Conservation (phyloP, 2,113 vertebrate genomes). For the Phyllostomus discolor region DNA sequence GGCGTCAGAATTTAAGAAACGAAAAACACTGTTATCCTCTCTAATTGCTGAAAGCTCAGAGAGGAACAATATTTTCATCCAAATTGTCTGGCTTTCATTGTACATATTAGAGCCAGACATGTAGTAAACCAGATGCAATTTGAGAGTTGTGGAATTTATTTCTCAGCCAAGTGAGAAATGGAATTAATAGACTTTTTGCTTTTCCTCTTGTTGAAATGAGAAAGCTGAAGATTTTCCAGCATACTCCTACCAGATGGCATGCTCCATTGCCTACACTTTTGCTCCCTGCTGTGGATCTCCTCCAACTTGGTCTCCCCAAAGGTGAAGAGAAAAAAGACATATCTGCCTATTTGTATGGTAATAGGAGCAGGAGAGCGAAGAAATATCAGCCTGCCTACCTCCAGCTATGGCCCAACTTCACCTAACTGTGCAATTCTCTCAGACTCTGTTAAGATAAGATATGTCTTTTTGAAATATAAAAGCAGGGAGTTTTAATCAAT, state of each 20-base stretch:
- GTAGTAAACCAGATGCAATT: constrained; percentile 66
- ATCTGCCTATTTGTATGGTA: constrained; percentile 38
- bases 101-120: constrained; percentile 44
- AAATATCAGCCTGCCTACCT: background rate
- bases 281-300: constrained; percentile 9
- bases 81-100: constrained; percentile 64
- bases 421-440: background rate
- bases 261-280: constrained; percentile 42
- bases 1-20: background rate
- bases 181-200: constrained; percentile 70
- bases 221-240: constrained; percentile 55
- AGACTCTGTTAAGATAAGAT: background rate
- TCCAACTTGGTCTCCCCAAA: background rate
- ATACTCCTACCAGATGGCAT: constrained; percentile 60
- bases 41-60: constrained; percentile 59
- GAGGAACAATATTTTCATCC: constrained; percentile 53
- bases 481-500: background rate
- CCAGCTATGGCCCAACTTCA: constrained; percentile 26
- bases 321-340: background rate
- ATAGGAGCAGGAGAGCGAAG: constrained; percentile 21
- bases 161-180: constrained; percentile 65
- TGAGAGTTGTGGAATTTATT: constrained; percentile 66
- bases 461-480: constrained; percentile 48
- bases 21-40: constrained; percentile 20
- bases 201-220: constrained; percentile 62